Evolutionary conservation across 2,113 vertebrate species (phyloP).

Genomic region (Naja naja): DNA sequence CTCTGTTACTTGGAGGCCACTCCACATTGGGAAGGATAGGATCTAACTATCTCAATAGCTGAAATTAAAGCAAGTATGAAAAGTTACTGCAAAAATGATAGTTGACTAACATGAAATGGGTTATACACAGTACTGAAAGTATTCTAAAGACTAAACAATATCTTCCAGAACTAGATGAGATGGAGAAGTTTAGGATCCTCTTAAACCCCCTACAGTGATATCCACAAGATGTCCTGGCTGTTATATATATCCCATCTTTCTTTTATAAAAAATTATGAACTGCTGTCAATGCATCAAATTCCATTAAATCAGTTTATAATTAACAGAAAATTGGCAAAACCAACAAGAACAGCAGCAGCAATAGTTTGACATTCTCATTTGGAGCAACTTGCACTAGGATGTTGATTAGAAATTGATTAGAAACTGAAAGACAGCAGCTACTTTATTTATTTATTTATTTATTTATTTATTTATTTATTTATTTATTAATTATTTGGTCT

Average conservation of each 20-base stretch:
- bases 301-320: background rate
- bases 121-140: background rate
- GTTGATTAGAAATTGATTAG: background rate
- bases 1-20: background rate
- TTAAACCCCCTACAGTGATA: background rate
- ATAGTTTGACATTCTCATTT: background rate
- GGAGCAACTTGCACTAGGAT: background rate
- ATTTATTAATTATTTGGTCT: too few relatives aligned
- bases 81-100: background rate
- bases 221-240: background rate
- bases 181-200: background rate
- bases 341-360: background rate
- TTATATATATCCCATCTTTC: background rate
- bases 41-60: background rate
- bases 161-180: background rate
- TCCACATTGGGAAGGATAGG: background rate
- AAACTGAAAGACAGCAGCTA: background rate
- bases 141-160: background rate
- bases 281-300: background rate
- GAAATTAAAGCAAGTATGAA: background rate
- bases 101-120: background rate
- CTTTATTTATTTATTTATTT: too few relatives aligned
- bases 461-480: too few relatives aligned
- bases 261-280: background rate
- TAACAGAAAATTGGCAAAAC: background rate